Evolutionary conservation across 2,113 vertebrate genomes (phyloP), one percentile per base, ranked within the genome.

Genomic region (Xiphorhynchus elegans): DNA sequence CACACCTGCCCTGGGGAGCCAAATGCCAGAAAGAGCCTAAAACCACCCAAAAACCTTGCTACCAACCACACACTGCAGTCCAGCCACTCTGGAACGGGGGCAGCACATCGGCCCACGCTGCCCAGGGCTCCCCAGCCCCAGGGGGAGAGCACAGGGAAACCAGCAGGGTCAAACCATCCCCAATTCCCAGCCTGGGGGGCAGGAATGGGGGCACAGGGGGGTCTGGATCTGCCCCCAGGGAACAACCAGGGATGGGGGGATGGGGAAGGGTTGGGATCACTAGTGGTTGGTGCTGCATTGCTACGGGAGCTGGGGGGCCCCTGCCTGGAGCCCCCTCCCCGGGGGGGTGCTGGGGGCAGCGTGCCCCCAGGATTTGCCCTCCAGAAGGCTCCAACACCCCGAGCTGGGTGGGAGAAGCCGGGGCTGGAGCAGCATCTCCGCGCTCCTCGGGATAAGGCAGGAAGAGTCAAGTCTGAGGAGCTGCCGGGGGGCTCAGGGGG

Each of bases 281-380:
- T 76, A 93, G 84, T 79, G 91, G 85, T 93, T 86, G 92, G 95
- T 76, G 59, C 60, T 87, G 92, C 93, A 79, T 69, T 47, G 89
- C 93, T 79, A 69, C 2, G 1, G 92, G 83, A 89, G 72, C 0
- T 10, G 58, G 58, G 83, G 82, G 73, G 70, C 60, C 6, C 15
- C 78, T 8, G 12, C 62, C 31, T 0, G 1, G 35, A 13, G 23
- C 49, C 35, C 62, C 53, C 35, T 44, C n/a, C 42, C 2, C 10
- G 4, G 2, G 11, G 50, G 81, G 72, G 52, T 13, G 33, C 42
- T 7, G 3, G 60, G 26, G 47, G 63, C 73, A 31, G 58, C 3
- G 0, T 9, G 23, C 33, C 15, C 33, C 62, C 2, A 7, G 50
- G 55, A 4, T 68, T 24, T 18, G 68, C 3, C 29, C 79, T 89